Conservation (phyloP, 2,113 vertebrate genomes). For the Heliornis fulica region DNA sequence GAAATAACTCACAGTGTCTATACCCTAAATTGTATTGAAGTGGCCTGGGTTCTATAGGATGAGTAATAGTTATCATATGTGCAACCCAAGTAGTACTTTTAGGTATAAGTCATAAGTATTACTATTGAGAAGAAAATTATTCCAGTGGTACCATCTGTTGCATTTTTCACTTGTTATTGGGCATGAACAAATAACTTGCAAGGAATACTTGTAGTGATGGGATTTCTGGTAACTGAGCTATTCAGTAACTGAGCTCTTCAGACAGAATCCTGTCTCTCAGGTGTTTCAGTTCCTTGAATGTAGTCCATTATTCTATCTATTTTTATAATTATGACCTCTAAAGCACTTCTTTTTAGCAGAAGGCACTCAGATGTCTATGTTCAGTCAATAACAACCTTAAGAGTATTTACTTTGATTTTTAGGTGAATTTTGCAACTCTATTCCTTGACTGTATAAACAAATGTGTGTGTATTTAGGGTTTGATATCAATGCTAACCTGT, state of each 20-base stretch:
- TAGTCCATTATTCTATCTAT: neutral
- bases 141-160: neutral
- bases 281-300: neutral
- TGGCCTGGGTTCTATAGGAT: neutral
- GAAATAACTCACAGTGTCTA: neutral
- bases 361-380: neutral
- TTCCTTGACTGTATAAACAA: neutral
- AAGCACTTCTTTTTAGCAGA: neutral
- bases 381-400: neutral
- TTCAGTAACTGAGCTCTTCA: neutral
- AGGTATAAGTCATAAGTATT: neutral
- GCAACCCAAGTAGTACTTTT: neutral
- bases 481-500: neutral
- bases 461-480: neutral
- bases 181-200: neutral
- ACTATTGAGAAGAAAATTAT: neutral
- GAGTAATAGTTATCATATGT: neutral
- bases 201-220: neutral
- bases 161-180: neutral
- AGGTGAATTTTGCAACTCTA: neutral
- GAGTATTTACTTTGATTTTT: neutral
- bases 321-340: neutral
- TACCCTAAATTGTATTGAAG: neutral
- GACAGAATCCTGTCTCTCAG: neutral
- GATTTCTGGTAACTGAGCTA: neutral